Base-by-base conservation (phyloP, 2,797 vertebrate genomes). In the Pteronotus mesoamericanus region DNA sequence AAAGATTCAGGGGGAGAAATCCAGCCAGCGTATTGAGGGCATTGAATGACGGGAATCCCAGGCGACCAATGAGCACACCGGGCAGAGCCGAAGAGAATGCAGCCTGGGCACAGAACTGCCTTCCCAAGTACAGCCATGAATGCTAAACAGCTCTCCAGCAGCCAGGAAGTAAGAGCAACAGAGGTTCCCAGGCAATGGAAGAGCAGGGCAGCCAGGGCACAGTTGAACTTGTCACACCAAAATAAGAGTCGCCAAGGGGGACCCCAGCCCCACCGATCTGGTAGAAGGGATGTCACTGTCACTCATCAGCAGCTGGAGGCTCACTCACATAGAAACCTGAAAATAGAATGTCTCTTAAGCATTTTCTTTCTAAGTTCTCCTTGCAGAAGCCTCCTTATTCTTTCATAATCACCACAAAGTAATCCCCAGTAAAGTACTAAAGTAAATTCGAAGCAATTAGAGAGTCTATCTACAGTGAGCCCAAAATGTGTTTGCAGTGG, bases 371-470 rank as follows among this genome's bases (percentile, higher is more conserved):
- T 97, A 96, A 97, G 96, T 96, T 98, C 91, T 96, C 96, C 96
- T 98, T 97, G 95, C 88, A 98, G 96, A 98, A 98, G 86, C 72
- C 90, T 97, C 80, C 96, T 98, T 96, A 97, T 97, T 98, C 94
- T 97, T 98, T 97, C 96, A 97, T 97, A 98, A 98, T 98, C 96
- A 98, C 97, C 98, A 98, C 97, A 98, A 98, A 98, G 97, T 96
- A 98, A 98, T 97, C 95, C 97, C 97, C 96, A 97, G 94, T 98
- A 97, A 98, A 97, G 97, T 97, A 98, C 97, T 98, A 97, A 98
- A 97, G 97, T 98, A 98, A 98, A 98, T 98, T 98, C 98, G 98
- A 98, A 98, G 97, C 97, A 98, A 98, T 98, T 98, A 98, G 97
- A 97, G 96, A 97, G 75, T 95, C 95, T 97, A 97, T 96, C 95